A percentile compares a stretch with the other conserved stretches of the same genome.
phyloP scores from a whole-genome alignment of 2,888 invertebrate species.

The Nasonia oneida region DNA sequence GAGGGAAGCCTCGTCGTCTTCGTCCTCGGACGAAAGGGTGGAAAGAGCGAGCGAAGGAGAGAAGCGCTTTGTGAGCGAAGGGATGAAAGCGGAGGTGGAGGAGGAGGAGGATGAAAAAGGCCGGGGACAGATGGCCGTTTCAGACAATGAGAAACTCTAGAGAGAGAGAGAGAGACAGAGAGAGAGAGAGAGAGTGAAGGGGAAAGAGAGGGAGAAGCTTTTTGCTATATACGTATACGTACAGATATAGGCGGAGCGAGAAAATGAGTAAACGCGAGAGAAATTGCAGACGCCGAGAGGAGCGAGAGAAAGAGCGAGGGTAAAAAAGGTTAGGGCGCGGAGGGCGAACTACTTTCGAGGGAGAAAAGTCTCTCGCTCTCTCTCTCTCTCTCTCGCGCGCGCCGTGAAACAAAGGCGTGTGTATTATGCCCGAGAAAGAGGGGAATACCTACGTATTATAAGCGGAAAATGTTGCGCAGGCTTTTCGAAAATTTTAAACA shows the following conservation, averaged over 20 bases:
- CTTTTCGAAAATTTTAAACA: neutral
- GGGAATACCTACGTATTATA: slow-evolving; percentile 2
- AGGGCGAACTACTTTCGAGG: slow-evolving; percentile 64
- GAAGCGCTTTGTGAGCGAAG: slow-evolving; percentile 43
- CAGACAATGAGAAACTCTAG: slow-evolving; percentile 79
- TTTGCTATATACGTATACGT: neutral
- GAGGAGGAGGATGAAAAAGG: slow-evolving; percentile 75
- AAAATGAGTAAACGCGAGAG: slow-evolving; percentile 60
- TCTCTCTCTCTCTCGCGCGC: neutral
- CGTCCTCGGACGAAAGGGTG: slow-evolving; percentile 56
- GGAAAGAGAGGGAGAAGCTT: slow-evolving; percentile 62
- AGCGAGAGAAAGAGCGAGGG: slow-evolving; percentile 61
- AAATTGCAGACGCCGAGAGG: slow-evolving; percentile 47
- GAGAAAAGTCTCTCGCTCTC: slow-evolving; percentile 40
- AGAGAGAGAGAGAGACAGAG: slow-evolving; percentile 78
- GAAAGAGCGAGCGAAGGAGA: slow-evolving; percentile 23
- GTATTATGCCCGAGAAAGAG: slow-evolving; percentile 39
- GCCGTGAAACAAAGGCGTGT: slow-evolving; percentile 49
- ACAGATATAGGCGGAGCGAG: slow-evolving; percentile 50
- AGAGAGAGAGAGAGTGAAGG: slow-evolving; percentile 68
- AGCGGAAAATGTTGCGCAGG: neutral
- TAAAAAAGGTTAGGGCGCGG: slow-evolving; percentile 56
- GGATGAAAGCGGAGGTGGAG: slow-evolving; percentile 64
- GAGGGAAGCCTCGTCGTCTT: slow-evolving; percentile 50
- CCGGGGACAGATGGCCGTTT: slow-evolving; percentile 78